Base-by-base conservation (phyloP, 2,113 vertebrate species). In the Mustelus asterias region DNA sequence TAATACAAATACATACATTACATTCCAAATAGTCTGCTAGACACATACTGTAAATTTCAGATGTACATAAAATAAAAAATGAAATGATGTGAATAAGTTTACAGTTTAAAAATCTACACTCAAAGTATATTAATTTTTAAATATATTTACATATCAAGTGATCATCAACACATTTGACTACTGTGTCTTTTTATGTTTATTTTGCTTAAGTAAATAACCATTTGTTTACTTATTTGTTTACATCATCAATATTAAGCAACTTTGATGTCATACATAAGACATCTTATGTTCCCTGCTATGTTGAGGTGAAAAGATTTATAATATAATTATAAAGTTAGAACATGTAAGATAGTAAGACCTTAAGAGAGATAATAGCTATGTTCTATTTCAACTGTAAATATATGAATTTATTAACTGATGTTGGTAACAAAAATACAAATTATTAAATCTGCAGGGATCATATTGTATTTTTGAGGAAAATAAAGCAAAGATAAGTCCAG, bases 31-130 rank as follows among this genome's bases (percentile, higher is more conserved):
- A 72, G 41, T 14, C 67, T 72, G 94, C 11, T 72, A 48, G 37
- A 33, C 44, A 76, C 94, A 44, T 54, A 26, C 26, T 95, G 41
- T 95, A 95, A 70, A 95, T 95, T 70, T 72, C 67, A 72, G 94
- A 48, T 95, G 69, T 72, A 72, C 6, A 95, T 95, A 70, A 7
- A 76, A 33, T 72, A 54, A 72, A 90, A 95, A 93, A 65, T 20
- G 18, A 94, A 69, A 22, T 69, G 20, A 94, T 54, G 20, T 72
- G 69, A 95, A 95, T 76, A 95, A 95, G n/a, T 95, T 95, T 95
- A 95, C 37, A 54, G 22, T 95, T 95, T 72, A 95, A 95, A 48
- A 95, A 70, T 44, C 63, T 41, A 14, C 69, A 76, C 41, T 95
- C 41, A 70, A n/a, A 29, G 4, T 94, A 94, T 44, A 29, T 95